Evolutionary conservation across 2,888 invertebrate species (phyloP), one percentile per base, ranked within the genome.

Genomic region (Salpingus planirostris): DNA sequence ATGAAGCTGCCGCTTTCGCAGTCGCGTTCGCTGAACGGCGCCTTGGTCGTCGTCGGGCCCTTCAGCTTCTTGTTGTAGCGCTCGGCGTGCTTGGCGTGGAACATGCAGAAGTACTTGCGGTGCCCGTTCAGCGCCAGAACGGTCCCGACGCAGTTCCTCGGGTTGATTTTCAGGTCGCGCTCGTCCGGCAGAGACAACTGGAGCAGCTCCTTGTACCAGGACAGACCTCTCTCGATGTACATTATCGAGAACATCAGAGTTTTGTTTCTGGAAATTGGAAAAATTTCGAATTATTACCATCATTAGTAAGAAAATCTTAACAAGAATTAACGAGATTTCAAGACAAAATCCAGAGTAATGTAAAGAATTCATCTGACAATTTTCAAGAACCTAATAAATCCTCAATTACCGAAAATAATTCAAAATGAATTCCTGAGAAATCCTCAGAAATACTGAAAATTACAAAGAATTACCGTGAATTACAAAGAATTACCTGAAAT

Each of bases 101-200:
- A 98, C 73, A 98, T 93, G 64, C 93, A 96, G 70, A 93, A 97
- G 71, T 97, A 96, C 68, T 92, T 91, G 42, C 96, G 75, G 68
- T 92, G 90, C 13, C 97, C 96, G 68, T 97, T 97, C 42, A 98
- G 70, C 1, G 95, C 86, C 26, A 98, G 70, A 36, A 98, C 96
- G 3, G 93, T 93, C 31, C 97, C 97, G 24, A 96, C 84, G 61
- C 96, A 96, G 69, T 97, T 96, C 50, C 91, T 78, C 12, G 92
- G 89, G 71, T 96, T 97, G 38, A 98, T 93, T 43, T 82, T 80
- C 45, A 92, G 69, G 55, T 85, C 84, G 40, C 80, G 73, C 24
- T 80, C 77, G 52, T 88, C 86, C 31, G 88, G 82, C 37, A 93
- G 73, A 26, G 90, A 88, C 54, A 92, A 73, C 49, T 88, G 82